phyloP scores from a whole-genome alignment of 64 coral and sea anemone species.

The Porites lutea region DNA sequence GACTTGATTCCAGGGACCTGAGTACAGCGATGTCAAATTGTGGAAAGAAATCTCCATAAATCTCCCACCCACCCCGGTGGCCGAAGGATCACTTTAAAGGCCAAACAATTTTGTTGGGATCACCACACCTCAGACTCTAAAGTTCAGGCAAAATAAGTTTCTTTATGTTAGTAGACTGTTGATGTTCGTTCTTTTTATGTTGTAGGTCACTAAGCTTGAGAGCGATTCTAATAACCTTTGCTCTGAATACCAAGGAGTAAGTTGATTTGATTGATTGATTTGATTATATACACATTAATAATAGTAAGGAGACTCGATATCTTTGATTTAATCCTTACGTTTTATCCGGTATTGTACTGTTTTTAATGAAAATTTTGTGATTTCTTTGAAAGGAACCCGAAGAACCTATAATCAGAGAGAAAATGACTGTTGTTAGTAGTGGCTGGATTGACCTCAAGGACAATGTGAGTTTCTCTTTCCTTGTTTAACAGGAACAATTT shows the following conservation, averaged over 20 bases:
- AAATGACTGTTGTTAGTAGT: conserved; percentile 86
- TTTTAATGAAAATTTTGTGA: neutral
- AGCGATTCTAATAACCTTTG: conserved; percentile 71
- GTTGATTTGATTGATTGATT: neutral
- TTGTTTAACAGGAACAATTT: neutral
- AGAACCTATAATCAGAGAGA: conserved; percentile 80
- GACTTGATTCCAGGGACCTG: too few relatives aligned
- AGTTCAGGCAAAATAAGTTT: too few relatives aligned
- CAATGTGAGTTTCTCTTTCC: conserved; percentile 67
- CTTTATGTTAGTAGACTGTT: too few relatives aligned
- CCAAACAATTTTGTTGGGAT: too few relatives aligned
- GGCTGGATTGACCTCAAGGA: conserved; percentile 86
- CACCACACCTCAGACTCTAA: too few relatives aligned
- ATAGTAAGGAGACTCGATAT: too few relatives aligned
- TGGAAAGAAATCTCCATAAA: too few relatives aligned
- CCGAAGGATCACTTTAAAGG: too few relatives aligned
- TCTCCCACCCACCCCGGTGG: too few relatives aligned
- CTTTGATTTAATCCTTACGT: neutral
- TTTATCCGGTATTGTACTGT: neutral
- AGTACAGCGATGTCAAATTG: too few relatives aligned
- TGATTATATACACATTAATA: too few relatives aligned
- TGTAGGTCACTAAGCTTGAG: conserved; percentile 83
- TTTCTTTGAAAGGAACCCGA: conserved; percentile 71
- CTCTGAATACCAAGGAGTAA: conserved; percentile 89
- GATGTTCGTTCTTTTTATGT: neutral